These are phyloP conservation scores for Siphamia tubifer DNA, from an alignment of 2,113 vertebrate genomes.

Conservation along the genomic window DNA sequence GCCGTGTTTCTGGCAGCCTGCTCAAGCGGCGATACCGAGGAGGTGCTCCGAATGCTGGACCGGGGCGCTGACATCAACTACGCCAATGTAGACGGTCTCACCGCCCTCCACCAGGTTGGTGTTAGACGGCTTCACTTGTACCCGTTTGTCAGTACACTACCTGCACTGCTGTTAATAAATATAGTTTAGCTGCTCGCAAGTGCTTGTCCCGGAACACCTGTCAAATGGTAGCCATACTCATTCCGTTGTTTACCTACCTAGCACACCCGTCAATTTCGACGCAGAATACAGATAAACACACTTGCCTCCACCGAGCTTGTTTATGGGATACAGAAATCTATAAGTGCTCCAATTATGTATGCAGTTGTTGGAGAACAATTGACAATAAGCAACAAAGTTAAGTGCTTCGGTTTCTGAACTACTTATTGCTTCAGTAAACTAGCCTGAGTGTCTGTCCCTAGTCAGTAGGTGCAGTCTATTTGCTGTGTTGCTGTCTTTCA, in stretches of 20 bases:
- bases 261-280: slow-evolving; percentile 29
- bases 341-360: neutral
- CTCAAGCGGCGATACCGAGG: slow-evolving; percentile 96
- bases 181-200: neutral
- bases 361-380: neutral
- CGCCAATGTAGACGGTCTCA: slow-evolving; percentile 98
- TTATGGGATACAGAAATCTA: neutral
- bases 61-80: slow-evolving; percentile 98
- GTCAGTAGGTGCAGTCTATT: slow-evolving; percentile 58
- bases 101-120: slow-evolving; percentile 95
- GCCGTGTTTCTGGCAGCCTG: slow-evolving; percentile 98
- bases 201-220: slow-evolving; percentile 61
- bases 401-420: neutral
- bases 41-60: slow-evolving; percentile 94
- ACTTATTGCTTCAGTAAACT: neutral
- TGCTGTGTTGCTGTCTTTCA: slow-evolving; percentile 42
- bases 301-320: neutral
- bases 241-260: slow-evolving; percentile 75
- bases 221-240: slow-evolving; percentile 73
- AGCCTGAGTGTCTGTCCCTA: neutral
- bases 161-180: neutral
- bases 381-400: neutral
- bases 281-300: neutral
- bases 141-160: neutral
- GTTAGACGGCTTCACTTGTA: neutral